These are phyloP conservation scores for Varanus komodoensis DNA, from an alignment of 2,113 vertebrate genomes.

Conservation along the genomic window DNA sequence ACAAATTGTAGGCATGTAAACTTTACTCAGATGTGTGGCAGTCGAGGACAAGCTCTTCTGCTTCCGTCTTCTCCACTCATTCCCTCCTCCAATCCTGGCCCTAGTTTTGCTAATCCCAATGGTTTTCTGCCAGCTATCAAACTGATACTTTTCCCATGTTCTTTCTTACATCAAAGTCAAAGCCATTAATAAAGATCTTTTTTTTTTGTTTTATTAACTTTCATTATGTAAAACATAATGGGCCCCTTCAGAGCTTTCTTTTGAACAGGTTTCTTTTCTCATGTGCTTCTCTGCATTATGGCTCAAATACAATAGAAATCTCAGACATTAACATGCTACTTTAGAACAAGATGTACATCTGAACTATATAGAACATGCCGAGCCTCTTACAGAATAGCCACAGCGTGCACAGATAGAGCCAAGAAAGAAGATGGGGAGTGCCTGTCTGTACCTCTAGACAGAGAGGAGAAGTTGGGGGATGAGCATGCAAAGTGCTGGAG, in stretches of 20 bases:
- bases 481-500: neutral
- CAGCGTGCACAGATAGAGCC: conserved; percentile 38
- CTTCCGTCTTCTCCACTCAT: neutral
- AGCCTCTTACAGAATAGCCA: conserved; percentile 38
- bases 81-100: neutral
- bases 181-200: neutral
- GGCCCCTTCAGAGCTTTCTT: conserved; percentile 57
- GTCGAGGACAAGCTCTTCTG: neutral
- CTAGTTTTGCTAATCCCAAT: neutral
- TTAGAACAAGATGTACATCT: conserved; percentile 69
- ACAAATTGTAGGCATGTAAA: neutral
- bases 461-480: neutral
- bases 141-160: conserved; percentile 5
- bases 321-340: conserved; percentile 73
- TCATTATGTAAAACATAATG: conserved; percentile 65
- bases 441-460: conserved; percentile 37
- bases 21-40: neutral
- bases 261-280: conserved; percentile 51
- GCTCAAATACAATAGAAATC: conserved; percentile 65
- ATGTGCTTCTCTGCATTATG: conserved; percentile 64
- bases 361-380: conserved; percentile 57
- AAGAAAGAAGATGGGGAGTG: neutral
- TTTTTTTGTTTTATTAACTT: conserved; percentile 58
- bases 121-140: neutral
- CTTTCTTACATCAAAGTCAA: neutral